phyloP scores from a whole-genome alignment of 1,140 invertebrate species.

The Andricus grossulariae region DNA sequence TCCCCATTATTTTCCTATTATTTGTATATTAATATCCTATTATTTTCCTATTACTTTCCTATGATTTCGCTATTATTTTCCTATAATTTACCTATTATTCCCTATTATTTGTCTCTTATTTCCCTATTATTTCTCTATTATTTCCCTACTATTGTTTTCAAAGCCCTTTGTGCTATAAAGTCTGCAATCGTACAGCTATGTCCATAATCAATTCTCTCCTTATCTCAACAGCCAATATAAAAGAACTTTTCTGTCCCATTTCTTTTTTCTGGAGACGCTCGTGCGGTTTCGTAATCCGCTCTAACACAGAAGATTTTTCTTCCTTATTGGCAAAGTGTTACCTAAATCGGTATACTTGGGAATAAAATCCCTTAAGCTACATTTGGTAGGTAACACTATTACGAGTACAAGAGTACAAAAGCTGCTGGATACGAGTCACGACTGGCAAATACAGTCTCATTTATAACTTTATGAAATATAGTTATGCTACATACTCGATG shows the following conservation, averaged over 20 bases:
- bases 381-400: not conserved
- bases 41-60: too few relatives aligned
- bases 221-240: too few relatives aligned
- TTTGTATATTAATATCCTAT: too few relatives aligned
- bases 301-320: slow-evolving; percentile 3
- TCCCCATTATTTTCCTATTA: too few relatives aligned
- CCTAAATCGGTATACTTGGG: slow-evolving; percentile 10
- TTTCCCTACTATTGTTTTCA: too few relatives aligned
- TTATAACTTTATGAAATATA: slow-evolving; percentile 16
- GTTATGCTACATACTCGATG: slow-evolving; percentile 51
- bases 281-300: slow-evolving; percentile 1
- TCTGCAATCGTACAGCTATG: too few relatives aligned
- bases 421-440: not conserved
- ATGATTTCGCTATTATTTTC: too few relatives aligned
- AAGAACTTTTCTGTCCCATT: not conserved
- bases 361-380: slow-evolving; percentile 27
- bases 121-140: too few relatives aligned
- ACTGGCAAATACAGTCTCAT: slow-evolving; percentile 8
- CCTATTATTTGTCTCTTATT: too few relatives aligned
- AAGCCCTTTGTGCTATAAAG: too few relatives aligned
- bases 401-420: not conserved
- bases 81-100: too few relatives aligned
- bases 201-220: too few relatives aligned
- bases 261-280: not conserved
- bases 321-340: slow-evolving; percentile 19